Percentiles rank a stretch among this genome's conserved stretches.
These are phyloP conservation scores for Acropora yongei DNA, from an alignment of 64 coral and sea anemone genomes.

Conservation along the genomic window DNA sequence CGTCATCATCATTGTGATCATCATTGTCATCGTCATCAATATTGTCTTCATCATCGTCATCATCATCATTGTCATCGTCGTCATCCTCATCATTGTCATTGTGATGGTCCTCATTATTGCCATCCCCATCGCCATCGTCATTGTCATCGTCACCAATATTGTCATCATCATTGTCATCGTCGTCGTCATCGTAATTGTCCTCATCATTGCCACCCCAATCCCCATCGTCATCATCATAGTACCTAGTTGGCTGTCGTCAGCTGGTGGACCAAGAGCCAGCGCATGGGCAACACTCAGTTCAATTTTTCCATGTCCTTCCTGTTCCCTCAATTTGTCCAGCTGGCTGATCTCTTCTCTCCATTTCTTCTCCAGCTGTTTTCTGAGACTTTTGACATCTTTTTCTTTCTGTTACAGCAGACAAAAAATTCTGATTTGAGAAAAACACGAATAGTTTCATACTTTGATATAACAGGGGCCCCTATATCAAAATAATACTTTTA, in stretches of 20 bases:
- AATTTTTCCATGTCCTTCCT: constrained; percentile 75
- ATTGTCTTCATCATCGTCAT: no score
- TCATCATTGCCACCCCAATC: no score
- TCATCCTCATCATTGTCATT: no score
- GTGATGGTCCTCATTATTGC: no score
- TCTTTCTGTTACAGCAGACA: constrained; percentile 70
- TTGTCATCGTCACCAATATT: background rate
- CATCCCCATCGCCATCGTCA: no score
- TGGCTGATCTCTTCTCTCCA: constrained; percentile 88
- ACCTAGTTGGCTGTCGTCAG: constrained; percentile 54
- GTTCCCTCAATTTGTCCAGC: constrained; percentile 72
- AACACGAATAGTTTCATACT: background rate
- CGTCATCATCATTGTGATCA: no score
- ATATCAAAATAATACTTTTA: no score
- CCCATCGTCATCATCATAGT: background rate
- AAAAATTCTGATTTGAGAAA: background rate
- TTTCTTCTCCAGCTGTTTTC: constrained; percentile 80
- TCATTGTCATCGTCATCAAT: no score
- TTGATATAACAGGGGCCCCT: background rate
- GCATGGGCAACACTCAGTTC: constrained; percentile 75
- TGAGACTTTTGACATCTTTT: constrained; percentile 86
- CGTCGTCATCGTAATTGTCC: no score
- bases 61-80: no score
- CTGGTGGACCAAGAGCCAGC: constrained; percentile 71
- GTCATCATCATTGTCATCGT: no score